phyloP scores from a whole-genome alignment of 2,113 vertebrate species.

The Paracanthobrama guichenoti region DNA sequence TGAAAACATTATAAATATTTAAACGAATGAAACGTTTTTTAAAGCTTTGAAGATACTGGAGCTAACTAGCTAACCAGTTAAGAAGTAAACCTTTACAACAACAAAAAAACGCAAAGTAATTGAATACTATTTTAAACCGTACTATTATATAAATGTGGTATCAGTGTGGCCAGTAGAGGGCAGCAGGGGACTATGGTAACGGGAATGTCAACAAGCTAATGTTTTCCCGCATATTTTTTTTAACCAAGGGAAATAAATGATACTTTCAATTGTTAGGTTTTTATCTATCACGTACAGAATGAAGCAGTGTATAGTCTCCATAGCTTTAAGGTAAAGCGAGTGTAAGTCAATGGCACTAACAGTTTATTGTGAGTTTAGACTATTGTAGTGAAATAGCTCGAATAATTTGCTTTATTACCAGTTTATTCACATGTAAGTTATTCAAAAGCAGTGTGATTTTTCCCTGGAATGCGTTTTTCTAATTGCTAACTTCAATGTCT shows the following conservation, averaged over 20 bases:
- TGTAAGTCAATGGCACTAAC: not conserved
- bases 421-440: no score
- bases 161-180: constrained; percentile 18
- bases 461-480: no score
- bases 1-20: not conserved
- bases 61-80: not conserved
- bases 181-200: not conserved
- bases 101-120: not conserved
- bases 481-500: no score
- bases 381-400: no score
- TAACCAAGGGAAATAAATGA: not conserved
- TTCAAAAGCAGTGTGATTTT: no score
- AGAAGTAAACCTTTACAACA: not conserved
- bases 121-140: not conserved
- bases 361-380: not conserved
- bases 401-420: no score
- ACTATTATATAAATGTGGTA: not conserved
- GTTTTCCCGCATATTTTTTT: not conserved
- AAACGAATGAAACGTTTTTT: not conserved
- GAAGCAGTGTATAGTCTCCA: not conserved
- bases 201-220: not conserved
- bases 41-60: not conserved
- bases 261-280: not conserved
- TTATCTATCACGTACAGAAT: not conserved
- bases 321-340: not conserved